Conservation (phyloP, 2,888 invertebrate species). For the Neoaliturus tenellus region DNA sequence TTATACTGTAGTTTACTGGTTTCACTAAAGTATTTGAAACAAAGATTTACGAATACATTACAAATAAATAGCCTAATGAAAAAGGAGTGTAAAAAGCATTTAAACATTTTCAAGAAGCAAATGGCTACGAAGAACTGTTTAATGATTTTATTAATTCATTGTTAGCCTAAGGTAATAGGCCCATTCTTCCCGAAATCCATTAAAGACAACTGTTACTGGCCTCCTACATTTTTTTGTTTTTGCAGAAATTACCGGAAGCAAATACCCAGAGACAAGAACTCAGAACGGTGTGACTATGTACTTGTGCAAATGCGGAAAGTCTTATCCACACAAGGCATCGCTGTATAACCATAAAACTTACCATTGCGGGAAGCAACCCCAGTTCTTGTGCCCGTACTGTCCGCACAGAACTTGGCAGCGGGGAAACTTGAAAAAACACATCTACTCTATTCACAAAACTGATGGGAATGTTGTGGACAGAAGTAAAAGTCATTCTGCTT, state of each 20-base stretch:
- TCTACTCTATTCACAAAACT: constrained; percentile 65
- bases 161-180: too few species aligned
- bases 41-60: too few species aligned
- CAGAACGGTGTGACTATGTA: constrained; percentile 28
- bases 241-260: not conserved
- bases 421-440: constrained; percentile 72
- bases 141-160: too few species aligned
- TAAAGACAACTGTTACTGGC: not conserved
- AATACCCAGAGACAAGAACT: constrained; percentile 19
- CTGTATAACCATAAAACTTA: constrained; percentile 60
- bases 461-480: not conserved
- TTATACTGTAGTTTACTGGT: too few species aligned
- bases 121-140: too few species aligned
- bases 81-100: too few species aligned
- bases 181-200: too few species aligned
- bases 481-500: not conserved
- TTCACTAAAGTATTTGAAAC: too few species aligned
- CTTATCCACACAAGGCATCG: constrained; percentile 60
- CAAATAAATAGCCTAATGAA: too few species aligned
- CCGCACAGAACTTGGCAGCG: constrained; percentile 72
- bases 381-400: constrained; percentile 72
- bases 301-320: constrained; percentile 61
- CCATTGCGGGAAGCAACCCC: constrained; percentile 65
- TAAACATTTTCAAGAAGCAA: too few species aligned
- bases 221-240: constrained; percentile 24